Conservation (phyloP, 1,140 invertebrate genomes). For the Rhizoglyphus robini region DNA sequence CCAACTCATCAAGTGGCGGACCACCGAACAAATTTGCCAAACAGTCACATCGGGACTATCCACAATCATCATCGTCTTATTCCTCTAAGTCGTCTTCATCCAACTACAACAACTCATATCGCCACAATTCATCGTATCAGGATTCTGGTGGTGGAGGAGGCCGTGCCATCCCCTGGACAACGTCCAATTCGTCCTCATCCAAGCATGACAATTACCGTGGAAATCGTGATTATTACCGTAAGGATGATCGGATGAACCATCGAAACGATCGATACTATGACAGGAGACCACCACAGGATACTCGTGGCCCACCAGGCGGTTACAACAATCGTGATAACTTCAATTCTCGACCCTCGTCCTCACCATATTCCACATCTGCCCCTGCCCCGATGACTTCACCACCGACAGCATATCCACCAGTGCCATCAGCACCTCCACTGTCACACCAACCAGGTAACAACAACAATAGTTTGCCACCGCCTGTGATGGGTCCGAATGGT, state of each 20-base stretch:
- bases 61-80: neutral
- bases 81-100: neutral
- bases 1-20: neutral
- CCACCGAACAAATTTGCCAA: neutral
- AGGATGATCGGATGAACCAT: neutral
- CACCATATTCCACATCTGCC: neutral
- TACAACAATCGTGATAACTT: neutral
- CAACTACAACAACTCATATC: neutral
- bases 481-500: too few relatives aligned
- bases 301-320: neutral
- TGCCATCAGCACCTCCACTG: too few relatives aligned
- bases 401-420: neutral
- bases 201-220: neutral
- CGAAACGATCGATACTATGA: neutral
- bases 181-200: neutral
- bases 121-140: neutral
- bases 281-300: neutral
- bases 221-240: neutral
- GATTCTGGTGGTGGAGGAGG: neutral
- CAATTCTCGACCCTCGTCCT: neutral
- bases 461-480: too few relatives aligned
- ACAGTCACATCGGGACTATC: slow-evolving; percentile 4
- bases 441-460: too few relatives aligned
- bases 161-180: neutral
- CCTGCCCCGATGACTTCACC: neutral